Evolutionary conservation across 2,888 invertebrate species (phyloP), one percentile per base, ranked within the genome.

Genomic region (Eupithecia inturbata): DNA sequence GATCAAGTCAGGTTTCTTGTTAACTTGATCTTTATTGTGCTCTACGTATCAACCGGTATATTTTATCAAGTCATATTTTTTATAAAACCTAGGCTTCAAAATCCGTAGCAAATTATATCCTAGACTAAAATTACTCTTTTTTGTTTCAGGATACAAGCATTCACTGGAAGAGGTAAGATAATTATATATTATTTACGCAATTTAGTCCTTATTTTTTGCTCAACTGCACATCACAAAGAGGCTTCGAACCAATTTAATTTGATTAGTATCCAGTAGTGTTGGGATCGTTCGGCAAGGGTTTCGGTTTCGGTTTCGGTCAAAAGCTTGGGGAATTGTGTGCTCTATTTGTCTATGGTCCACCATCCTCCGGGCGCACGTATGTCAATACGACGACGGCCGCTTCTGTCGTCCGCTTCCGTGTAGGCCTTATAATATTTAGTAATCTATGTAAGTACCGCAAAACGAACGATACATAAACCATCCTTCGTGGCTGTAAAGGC

Each of bases 141-240:
- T 80, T 76, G 74, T 82, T 82, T 6, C 81, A 82, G 82, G 72
- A 77, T 69, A 66, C 73, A 67, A 66, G 39, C 19, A 75, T 73
- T 77, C 75, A 75, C 71, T 79, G 72, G 71, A 72, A 74, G 68
- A 76, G 76, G 78, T 81, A 70, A 79, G 78, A 62, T 81, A 81
- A 78, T 78, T 74, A 76, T 66, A 78, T 79, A 74, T 75, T 75
- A 79, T 79, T 77, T 75, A 63, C 66, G 68, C 64, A 74, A 75
- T 75, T 75, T 75, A 75, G 62, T 73, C 75, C 77, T 79, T 76
- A 74, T 76, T 80, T 80, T 78, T 82, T 80, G 78, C 62, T 72
- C 73, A 39, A 77, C 73, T 79, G 71, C 74, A 64, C 71, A 75
- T 64, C 64, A 68, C 69, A 67, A 78, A 64, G 76, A 77, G 78